Evolutionary conservation across 2,113 vertebrate species (phyloP), one percentile per base, ranked within the genome.

Genomic region (Megaleporinus macrocephalus): DNA sequence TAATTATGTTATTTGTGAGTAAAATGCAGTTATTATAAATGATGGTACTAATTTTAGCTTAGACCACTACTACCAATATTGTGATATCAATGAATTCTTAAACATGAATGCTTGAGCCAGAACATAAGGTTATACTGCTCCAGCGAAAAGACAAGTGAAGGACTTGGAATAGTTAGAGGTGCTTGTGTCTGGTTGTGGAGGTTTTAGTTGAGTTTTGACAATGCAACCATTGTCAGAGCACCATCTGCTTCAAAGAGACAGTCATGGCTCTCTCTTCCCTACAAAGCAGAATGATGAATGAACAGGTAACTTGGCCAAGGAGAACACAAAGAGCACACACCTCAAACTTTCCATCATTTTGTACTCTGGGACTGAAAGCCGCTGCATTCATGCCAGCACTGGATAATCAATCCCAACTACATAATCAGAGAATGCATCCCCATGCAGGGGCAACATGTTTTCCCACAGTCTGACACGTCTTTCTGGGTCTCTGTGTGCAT

Each of bases 241-340:
- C 74, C 74, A 83, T 72, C 81, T 83, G 66, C 63, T 70, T 53
- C 55, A 70, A 20, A 70, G 16, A 57, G 22, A 68, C 59, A 26
- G 57, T 63, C 74, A 78, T 22, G 61, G 74, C 51, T 47, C 36
- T 68, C 68, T 68, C 51, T 55, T 69, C 63, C 30, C 72, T 24
- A 69, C 66, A 82, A 76, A 71, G 41, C 53, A 72, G 33, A 72
- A 59, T 83, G 71, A 83, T 83, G 27, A 83, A 83, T 77, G 74
- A 55, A 83, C 24, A 78, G 53, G 26, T 71, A 63, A 41, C 65
- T 26, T 51, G 69, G 81, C 65, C 62, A 83, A 62, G 62, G 49
- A 66, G 41, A 61, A 51, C 29, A 83, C 73, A 76, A 76, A 81
- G 62, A 61, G 51, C 53, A 16, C 18, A 36, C 53, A 16, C 24